phyloP scores from a whole-genome alignment of 2,113 vertebrate genomes.

The Columba janthina region DNA sequence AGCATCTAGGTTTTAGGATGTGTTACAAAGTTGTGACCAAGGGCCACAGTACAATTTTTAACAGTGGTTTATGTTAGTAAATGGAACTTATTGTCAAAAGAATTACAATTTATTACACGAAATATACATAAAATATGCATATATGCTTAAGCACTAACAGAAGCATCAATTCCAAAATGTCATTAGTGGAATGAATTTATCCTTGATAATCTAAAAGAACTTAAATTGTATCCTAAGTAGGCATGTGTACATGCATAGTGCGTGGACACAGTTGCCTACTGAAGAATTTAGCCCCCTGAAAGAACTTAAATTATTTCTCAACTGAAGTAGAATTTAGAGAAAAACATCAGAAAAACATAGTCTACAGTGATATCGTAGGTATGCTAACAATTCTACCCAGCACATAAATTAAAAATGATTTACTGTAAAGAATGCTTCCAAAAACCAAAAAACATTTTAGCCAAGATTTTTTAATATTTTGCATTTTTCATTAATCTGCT shows the following conservation, averaged over 20 bases:
- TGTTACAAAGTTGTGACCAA: neutral
- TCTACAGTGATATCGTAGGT: neutral
- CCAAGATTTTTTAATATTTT: conserved; percentile 41
- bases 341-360: neutral
- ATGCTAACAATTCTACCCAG: neutral
- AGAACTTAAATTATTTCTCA: neutral
- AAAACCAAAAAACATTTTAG: conserved; percentile 7
- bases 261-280: neutral
- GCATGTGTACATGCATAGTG: neutral
- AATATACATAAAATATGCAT: neutral
- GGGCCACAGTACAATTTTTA: neutral
- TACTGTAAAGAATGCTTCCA: neutral
- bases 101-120: neutral
- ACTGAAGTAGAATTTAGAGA: neutral
- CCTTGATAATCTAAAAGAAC: neutral
- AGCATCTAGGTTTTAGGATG: neutral
- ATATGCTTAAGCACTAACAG: neutral
- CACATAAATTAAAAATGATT: conserved; percentile 28
- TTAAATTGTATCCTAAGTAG: neutral
- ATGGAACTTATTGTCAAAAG: neutral
- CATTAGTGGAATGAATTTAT: neutral
- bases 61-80: neutral
- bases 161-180: neutral
- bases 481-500: conserved; percentile 47
- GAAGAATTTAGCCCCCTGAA: neutral